Percentiles rank a stretch among this genome's conserved stretches.
Evolutionary conservation across 2,888 invertebrate genomes (phyloP).

Genomic region (Cheilosia impressa): DNA sequence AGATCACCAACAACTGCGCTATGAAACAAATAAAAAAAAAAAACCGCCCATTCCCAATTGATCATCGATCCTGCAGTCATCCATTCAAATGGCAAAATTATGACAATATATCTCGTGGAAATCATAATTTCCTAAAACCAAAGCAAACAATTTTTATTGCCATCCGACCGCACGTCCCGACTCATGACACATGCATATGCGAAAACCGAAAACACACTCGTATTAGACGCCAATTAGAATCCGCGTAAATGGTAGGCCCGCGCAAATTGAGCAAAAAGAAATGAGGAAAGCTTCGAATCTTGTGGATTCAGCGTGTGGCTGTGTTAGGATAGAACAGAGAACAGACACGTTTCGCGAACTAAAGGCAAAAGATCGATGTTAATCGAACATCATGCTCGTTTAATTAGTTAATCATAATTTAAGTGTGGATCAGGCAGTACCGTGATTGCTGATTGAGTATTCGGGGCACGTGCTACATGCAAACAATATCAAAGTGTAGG

Average conservation of each 20-base stretch:
- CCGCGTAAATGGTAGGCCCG: slow-evolving; percentile 42
- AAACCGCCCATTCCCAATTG: slow-evolving; percentile 44
- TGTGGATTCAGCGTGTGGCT: slow-evolving; percentile 31
- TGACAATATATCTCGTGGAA: slow-evolving; percentile 71
- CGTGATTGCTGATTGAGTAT: not conserved
- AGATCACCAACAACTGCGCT: slow-evolving; percentile 23
- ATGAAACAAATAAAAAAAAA: slow-evolving; percentile 76
- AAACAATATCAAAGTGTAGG: slow-evolving; percentile 31
- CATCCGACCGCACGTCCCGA: slow-evolving; percentile 39
- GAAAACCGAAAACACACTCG: slow-evolving; percentile 19
- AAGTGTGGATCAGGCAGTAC: slow-evolving; percentile 23
- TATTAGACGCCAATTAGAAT: slow-evolving; percentile 45
- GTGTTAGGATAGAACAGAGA: slow-evolving; percentile 1
- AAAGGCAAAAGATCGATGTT: slow-evolving; percentile 11
- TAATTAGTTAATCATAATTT: slow-evolving; percentile 46
- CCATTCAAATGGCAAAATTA: slow-evolving; percentile 72
- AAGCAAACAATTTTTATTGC: slow-evolving; percentile 62
- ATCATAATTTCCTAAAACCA: slow-evolving; percentile 73
- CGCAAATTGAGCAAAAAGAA: slow-evolving; percentile 21
- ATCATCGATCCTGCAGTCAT: slow-evolving; percentile 66
- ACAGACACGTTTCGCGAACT: slow-evolving; percentile 13
- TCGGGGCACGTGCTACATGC: slow-evolving; percentile 1
- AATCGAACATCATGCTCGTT: slow-evolving; percentile 7
- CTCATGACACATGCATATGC: slow-evolving; percentile 38
- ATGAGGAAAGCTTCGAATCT: slow-evolving; percentile 17